Base-by-base conservation (phyloP, 1,140 invertebrate genomes). In the Lepidurus apus region DNA sequence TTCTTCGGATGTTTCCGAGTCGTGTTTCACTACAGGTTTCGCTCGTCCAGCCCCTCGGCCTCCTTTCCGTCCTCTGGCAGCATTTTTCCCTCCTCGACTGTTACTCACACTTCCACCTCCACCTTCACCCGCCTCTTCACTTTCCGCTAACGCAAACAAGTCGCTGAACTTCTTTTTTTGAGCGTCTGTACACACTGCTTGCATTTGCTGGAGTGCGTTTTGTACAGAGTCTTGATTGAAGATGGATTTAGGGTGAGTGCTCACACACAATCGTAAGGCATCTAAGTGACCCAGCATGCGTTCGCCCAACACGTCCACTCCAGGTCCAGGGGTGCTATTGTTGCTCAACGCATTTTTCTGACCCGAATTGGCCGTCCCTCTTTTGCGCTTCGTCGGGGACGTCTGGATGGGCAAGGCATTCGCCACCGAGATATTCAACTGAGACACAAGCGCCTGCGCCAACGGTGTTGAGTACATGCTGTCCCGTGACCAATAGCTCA, bases 251-350 rank as follows among this genome's bases (percentile, higher is more conserved):
- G 43, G 47, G 43, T 79, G 84, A 73, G 76, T 43, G 73, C 78
- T 84, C 3, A 83, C 86, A 85, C 89, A 90, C 82, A 91, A 89
- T 82, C 96, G 89, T 85, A 98, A 89, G 85, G 95, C 91, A 85
- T 98, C 96, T 81, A 98, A 88, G 87, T 98, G 96, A 79, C 91
- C 91, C 81, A 98, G 87, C 79, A 97, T 92, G 88, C 96, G 90
- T 83, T 95, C 93, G 44, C 91, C 88, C 76, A 87, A 89, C 1
- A 81, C 80, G 26, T 82, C 81, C 26, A 82, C 79, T 53, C 82
- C 82, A n/a, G 78, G 44, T 10, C 78, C 78, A 24, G 78, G 78
- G 7, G 78, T 79, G 65, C 43, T 26, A 73, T 79, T 45, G 73
- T 26, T 45, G 78, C 65, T 11, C 34, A 78, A 42, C 44, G 78